phyloP scores from a whole-genome alignment of 2,797 vertebrate species.

The Microcaecilia unicolor region DNA sequence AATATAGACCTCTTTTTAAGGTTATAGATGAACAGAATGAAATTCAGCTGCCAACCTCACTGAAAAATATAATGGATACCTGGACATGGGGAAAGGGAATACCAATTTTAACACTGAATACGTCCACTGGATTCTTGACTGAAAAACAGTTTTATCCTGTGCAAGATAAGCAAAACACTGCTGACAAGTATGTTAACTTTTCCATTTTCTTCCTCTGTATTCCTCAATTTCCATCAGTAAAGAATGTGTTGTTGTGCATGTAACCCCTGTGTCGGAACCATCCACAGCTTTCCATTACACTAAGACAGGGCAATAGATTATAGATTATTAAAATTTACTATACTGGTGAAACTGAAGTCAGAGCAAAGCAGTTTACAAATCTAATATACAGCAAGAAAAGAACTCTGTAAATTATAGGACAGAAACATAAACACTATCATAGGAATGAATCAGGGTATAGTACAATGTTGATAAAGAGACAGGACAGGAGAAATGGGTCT shows the following conservation, averaged over 20 bases:
- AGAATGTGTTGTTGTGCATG: neutral
- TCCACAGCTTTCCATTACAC: too few species aligned
- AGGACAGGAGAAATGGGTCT: too few species aligned
- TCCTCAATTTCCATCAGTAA: neutral
- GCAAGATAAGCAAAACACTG: constrained; percentile 29
- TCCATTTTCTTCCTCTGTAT: neutral
- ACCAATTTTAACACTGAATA: constrained; percentile 55
- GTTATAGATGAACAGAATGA: constrained; percentile 47
- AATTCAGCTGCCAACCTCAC: constrained; percentile 45
- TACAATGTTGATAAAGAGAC: too few species aligned
- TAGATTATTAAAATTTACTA: too few species aligned
- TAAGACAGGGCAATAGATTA: too few species aligned
- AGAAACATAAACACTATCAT: too few species aligned
- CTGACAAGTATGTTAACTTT: constrained; percentile 43
- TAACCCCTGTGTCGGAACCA: too few species aligned
- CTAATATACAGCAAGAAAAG: too few species aligned
- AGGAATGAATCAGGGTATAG: too few species aligned
- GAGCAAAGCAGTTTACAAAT: too few species aligned
- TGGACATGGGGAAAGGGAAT: constrained; percentile 57
- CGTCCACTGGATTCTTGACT: constrained; percentile 43
- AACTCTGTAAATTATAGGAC: too few species aligned
- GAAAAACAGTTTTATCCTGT: constrained; percentile 44
- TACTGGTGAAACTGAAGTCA: too few species aligned
- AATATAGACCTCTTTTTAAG: constrained; percentile 32
- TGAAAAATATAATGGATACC: constrained; percentile 62